phyloP scores from a whole-genome alignment of 2,797 vertebrate species.

The Meda fulgida region DNA sequence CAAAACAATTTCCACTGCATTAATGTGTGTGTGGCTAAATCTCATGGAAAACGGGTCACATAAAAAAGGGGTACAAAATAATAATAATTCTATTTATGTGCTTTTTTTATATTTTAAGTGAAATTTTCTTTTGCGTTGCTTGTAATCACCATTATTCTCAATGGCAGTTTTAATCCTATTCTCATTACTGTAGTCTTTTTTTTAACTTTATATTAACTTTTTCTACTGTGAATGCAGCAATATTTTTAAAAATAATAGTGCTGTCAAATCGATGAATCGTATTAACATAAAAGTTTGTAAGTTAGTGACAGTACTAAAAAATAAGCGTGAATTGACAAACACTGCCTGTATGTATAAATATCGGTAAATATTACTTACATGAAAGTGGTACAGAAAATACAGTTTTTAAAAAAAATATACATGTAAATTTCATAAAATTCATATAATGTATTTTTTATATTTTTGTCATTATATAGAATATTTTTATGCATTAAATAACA shows the following conservation, averaged over 20 bases:
- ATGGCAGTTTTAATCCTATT: not conserved
- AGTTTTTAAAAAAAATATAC: too few relatives aligned
- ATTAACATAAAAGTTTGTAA: too few relatives aligned
- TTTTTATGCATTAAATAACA: not conserved
- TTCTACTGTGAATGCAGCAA: not conserved
- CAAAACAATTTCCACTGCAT: too few relatives aligned
- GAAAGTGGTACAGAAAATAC: too few relatives aligned
- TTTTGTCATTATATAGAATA: not conserved
- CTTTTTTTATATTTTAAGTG: not conserved
- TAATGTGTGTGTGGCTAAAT: conserved; percentile 27
- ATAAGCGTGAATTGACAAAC: not conserved
- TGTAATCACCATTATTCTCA: not conserved
- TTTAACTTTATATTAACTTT: not conserved
- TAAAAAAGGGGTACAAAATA: not conserved
- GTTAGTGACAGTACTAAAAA: too few relatives aligned
- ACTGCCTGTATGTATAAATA: not conserved
- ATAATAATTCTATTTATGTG: not conserved
- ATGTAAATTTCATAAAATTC: not conserved
- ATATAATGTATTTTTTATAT: not conserved
- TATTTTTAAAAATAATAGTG: not conserved
- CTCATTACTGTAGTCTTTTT: not conserved
- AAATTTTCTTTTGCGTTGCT: not conserved
- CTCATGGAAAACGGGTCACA: not conserved
- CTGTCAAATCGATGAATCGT: too few relatives aligned
- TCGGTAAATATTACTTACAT: too few relatives aligned